Percentiles rank a stretch among this genome's conserved stretches.
Evolutionary conservation across 2,888 invertebrate genomes (phyloP).

Genomic region (Drosophila silvestris): DNA sequence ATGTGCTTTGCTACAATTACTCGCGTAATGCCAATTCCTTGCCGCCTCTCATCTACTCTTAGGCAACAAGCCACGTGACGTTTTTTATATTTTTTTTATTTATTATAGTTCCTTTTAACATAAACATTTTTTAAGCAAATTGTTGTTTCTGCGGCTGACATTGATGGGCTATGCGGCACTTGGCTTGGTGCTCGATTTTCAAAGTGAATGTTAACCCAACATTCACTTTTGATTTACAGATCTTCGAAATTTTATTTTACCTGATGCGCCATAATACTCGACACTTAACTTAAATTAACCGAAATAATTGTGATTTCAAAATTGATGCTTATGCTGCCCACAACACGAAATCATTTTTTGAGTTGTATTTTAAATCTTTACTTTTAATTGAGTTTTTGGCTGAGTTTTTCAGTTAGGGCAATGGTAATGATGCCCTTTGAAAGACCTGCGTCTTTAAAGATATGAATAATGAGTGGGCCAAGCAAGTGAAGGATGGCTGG

Average conservation of each 20-base stretch:
- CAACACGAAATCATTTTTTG: slow-evolving; percentile 30
- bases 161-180: slow-evolving; percentile 54
- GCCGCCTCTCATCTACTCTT: slow-evolving; percentile 12
- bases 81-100: slow-evolving; percentile 2
- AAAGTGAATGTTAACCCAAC: slow-evolving; percentile 68
- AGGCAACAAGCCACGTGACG: slow-evolving; percentile 29
- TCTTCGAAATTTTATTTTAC: slow-evolving; percentile 29
- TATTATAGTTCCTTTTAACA: slow-evolving; percentile 12
- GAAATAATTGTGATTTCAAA: slow-evolving; percentile 63
- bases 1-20: slow-evolving; percentile 66
- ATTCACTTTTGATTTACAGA: slow-evolving; percentile 67
- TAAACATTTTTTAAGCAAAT: slow-evolving; percentile 39
- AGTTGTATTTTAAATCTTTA: slow-evolving; percentile 35
- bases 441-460: slow-evolving; percentile 42
- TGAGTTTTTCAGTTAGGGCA: slow-evolving; percentile 37
- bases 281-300: slow-evolving; percentile 59
- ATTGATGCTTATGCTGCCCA: slow-evolving; percentile 43
- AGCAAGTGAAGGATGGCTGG: slow-evolving; percentile 18
- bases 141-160: slow-evolving; percentile 45
- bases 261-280: slow-evolving; percentile 60
- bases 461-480: slow-evolving; percentile 15
- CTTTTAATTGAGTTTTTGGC: slow-evolving; percentile 37
- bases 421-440: slow-evolving; percentile 50
- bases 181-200: slow-evolving; percentile 61
- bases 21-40: slow-evolving; percentile 44